Evolutionary conservation across 2,113 vertebrate species (phyloP), one percentile per base, ranked within the genome.

Genomic region (Aphelocoma coerulescens): DNA sequence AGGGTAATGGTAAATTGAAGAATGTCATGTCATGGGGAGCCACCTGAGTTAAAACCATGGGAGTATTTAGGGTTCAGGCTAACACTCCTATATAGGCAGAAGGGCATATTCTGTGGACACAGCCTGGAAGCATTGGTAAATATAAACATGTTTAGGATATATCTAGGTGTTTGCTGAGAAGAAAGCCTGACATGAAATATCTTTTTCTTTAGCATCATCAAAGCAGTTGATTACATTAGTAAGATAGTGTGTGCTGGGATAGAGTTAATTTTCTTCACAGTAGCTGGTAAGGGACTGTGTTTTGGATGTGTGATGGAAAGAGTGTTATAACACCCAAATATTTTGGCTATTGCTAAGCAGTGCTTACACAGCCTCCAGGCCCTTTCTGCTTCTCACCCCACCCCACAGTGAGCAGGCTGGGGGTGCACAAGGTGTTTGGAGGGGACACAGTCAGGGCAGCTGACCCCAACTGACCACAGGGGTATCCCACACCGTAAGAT

Each of bases 401-500:
- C 8, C 22, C 39, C 55, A 39, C 0, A 69, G 63, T 20, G 65
- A 54, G 46, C 48, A 62, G 65, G 17, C 27, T 43, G 33, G 63
- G 21, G 16, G 55, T 69, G 63, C 48, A 54, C 62, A 18, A 57
- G 41, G 26, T 27, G 24, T 9, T 32, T 41, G 32, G n/a, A 69
- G 21, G 62, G n/a, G 30, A 19, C n/a, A 24, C 9, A n/a, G 32
- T 6, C 15, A 16, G 52, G 30, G 41, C 62, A 61, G 46, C 68
- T 39, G 27, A 59, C 23, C 61, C 59, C 46, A 59, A 0, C 16
- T 46, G 33, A 39, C 11, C 54, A 14, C 21, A 32, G 71, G 28
- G 33, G 5, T 32, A 11, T 30, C 63, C 62, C 71, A 43, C 30
- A 35, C 11, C 1, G 0, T 16, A 3, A 35, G 14, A 30, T 27